Conservation (phyloP, 1,140 invertebrate genomes). For the Dendroctonus valens region DNA sequence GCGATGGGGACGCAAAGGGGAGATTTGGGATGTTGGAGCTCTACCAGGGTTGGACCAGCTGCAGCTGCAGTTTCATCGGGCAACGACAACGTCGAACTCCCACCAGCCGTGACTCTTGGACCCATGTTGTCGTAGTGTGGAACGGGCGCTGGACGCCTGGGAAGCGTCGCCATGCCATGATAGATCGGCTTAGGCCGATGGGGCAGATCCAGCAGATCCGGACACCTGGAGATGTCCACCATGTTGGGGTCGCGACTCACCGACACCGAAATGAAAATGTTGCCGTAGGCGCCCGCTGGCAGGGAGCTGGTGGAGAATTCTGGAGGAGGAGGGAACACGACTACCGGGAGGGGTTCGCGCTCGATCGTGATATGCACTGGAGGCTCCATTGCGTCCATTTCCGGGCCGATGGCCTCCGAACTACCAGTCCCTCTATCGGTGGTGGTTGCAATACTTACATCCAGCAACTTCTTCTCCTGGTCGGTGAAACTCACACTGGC, state of each 20-base stretch:
- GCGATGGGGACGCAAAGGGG: conserved; percentile 47
- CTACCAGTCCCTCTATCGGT: conserved; percentile 66
- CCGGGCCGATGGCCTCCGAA: conserved; percentile 56
- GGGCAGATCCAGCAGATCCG: conserved; percentile 73
- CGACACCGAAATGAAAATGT: conserved; percentile 73
- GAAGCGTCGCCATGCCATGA: conserved; percentile 51
- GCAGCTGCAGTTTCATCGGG: conserved; percentile 58
- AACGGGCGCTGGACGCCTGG: conserved; percentile 45
- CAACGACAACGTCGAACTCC: conserved; percentile 76
- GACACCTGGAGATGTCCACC: conserved; percentile 64
- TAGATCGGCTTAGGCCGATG: conserved; percentile 57
- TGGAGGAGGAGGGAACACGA: conserved; percentile 62
- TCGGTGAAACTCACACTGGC: conserved; percentile 77
- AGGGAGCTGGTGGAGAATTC: conserved; percentile 65
- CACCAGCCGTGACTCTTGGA: conserved; percentile 80
- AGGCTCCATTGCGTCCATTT: conserved; percentile 52
- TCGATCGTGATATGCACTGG: conserved; percentile 78
- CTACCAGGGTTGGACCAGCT: conserved; percentile 42
- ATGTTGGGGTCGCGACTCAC: conserved; percentile 64
- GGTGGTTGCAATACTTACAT: conserved; percentile 74
- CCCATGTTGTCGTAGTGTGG: conserved; percentile 83
- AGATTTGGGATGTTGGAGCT: conserved; percentile 56
- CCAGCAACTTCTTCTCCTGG: conserved; percentile 79
- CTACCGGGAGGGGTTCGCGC: conserved; percentile 54
- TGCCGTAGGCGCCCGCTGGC: conserved; percentile 62